Percentiles rank a stretch among this genome's conserved stretches.
These are phyloP conservation scores for Ephydatia muelleri DNA, from an alignment of 37 sponge, comb jelly and placozoan species.

Conservation along the genomic window DNA sequence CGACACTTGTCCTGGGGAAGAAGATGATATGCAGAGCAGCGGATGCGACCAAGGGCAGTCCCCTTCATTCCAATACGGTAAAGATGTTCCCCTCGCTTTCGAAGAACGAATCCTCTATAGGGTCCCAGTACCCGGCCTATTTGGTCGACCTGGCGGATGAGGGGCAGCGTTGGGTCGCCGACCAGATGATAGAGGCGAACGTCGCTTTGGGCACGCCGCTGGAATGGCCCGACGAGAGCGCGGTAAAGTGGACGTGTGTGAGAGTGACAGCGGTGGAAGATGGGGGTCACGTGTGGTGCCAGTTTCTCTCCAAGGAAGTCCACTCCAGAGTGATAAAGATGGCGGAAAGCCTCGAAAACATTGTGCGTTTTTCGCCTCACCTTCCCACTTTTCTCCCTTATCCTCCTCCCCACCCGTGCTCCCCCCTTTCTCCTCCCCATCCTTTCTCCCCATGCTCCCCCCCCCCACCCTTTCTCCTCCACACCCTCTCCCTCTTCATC, in stretches of 20 bases:
- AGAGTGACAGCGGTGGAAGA: conserved; percentile 35
- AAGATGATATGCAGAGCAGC: conserved; percentile 22
- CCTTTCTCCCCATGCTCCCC: not conserved
- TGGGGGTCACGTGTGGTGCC: conserved; percentile 42
- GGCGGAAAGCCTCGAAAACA: not conserved
- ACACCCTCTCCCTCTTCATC: not conserved
- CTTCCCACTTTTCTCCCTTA: not conserved
- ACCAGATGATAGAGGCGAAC: conserved; percentile 8
- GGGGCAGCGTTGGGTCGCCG: conserved; percentile 19
- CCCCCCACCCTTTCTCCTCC: not conserved
- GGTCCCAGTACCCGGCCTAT: conserved; percentile 32
- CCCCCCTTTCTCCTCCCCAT: not conserved
- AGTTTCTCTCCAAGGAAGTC: conserved; percentile 33
- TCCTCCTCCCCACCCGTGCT: not conserved
- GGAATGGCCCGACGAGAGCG: conserved; percentile 28
- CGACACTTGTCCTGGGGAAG: conserved; percentile 11
- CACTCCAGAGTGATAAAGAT: conserved; percentile 1
- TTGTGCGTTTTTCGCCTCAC: conserved; percentile 15
- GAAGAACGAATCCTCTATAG: not conserved
- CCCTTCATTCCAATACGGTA: not conserved
- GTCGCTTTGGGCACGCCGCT: conserved; percentile 7
- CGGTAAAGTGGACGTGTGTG: conserved; percentile 42
- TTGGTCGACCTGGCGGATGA: conserved; percentile 29
- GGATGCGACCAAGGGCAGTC: not conserved
- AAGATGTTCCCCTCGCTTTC: conserved; percentile 8